These are phyloP conservation scores for Basileuterus tristriatus DNA, from an alignment of 2,797 vertebrate genomes.

Conservation along the genomic window DNA sequence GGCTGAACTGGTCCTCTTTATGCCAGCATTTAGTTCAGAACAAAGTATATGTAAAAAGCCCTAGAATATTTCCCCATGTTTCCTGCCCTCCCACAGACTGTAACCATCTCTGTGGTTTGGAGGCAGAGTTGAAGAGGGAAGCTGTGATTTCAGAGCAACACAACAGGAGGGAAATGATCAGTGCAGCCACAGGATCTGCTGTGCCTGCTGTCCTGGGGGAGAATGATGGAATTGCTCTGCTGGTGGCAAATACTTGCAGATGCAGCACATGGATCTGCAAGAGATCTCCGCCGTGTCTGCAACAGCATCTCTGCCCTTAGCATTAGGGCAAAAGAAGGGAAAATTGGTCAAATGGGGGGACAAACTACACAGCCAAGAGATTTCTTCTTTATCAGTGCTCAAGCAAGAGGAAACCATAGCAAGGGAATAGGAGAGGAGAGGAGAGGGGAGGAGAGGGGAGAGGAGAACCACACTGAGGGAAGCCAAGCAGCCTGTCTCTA, in stretches of 20 bases:
- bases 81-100: not conserved
- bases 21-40: not conserved
- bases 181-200: not conserved
- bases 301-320: not conserved
- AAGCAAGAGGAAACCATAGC: not conserved
- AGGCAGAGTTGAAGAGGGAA: not conserved
- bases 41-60: not conserved
- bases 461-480: not conserved
- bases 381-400: not conserved
- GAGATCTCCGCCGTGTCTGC: not conserved
- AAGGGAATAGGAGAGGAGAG: not conserved
- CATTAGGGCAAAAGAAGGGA: not conserved
- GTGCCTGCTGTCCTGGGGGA: not conserved
- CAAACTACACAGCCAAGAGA: not conserved
- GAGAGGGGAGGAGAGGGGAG: not conserved
- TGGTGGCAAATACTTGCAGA: fast-evolving
- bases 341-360: not conserved
- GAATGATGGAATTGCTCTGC: not conserved
- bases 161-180: not conserved
- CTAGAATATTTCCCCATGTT: not conserved
- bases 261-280: fast-evolving
- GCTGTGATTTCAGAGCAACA: not conserved
- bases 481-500: not conserved
- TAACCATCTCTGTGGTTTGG: not conserved
- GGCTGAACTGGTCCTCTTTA: not conserved